Base-by-base conservation (phyloP, 1,140 invertebrate genomes). In the Bombus confusus region DNA sequence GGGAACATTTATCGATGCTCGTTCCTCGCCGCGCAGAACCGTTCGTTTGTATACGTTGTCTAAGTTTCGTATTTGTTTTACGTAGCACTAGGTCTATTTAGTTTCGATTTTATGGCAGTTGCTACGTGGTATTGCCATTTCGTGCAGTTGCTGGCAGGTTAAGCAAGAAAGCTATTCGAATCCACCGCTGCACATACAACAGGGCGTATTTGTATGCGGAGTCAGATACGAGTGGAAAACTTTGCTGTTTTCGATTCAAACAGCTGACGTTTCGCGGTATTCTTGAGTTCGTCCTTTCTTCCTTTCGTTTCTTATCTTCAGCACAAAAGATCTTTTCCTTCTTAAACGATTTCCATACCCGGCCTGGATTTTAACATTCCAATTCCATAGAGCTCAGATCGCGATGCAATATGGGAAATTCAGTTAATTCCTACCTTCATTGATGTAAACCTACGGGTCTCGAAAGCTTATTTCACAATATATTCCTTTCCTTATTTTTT, bases 1-100 rank as follows among this genome's bases (percentile, higher is more conserved):
- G 59, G 28, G 34, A 41, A 78, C 59, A 69, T 78, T 77, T 78
- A 57, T 68, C 64, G 74, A 22, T 1, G 43, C 64, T 57, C 81
- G 81, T 68, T 69, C 15, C n/a, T 78, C 34, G 68, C 3, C 6
- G n/a, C 22, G 34, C 41, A 10, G 2, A 31, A 34, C 64, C 31
- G 2, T 28, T 37, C 18, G 75, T 59, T 76, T 13, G 22, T 25
- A 22, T 28, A 18, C 1, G 3, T 31, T 2, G 69, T 41, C 13
- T 6, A 18, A 72, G 28, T 22, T 43, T 73, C 41, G 8, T 10
- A 22, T 57, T 75, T 28, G 47, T 57, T 75, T 75, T 31, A 10
- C 22, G 8, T 28, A 9, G 47, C 13, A 8, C n/a, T 10, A 18
- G 43, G 13, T 15, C 47, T 76, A 37, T 37, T 76, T 76, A 39